Evolutionary conservation across 1,140 invertebrate genomes (phyloP).

Genomic region (Drosophila pseudoananassae): DNA sequence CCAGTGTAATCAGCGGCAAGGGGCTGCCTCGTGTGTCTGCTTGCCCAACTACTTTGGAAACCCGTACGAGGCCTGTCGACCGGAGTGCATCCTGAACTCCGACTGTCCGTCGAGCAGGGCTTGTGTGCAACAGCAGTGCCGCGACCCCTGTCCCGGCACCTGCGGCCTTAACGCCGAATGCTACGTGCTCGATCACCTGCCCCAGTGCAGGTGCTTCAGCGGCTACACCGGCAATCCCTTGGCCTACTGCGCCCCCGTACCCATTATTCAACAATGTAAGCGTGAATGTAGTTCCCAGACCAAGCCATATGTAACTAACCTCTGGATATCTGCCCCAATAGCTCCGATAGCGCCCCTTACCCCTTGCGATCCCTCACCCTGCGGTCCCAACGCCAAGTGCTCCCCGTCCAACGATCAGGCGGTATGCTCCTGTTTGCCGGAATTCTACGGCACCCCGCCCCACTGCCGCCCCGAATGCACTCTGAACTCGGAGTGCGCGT

Average conservation of each 20-base stretch:
- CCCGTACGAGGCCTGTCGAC: conserved; percentile 91
- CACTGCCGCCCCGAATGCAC: conserved; percentile 91
- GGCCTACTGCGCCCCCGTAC: conserved; percentile 84
- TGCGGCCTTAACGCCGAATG: conserved; percentile 91
- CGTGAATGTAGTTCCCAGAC: conserved; percentile 25
- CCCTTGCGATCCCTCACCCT: conserved; percentile 89
- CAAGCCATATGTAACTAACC: conserved; percentile 48
- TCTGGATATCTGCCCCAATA: conserved; percentile 72
- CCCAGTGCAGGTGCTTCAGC: conserved; percentile 88
- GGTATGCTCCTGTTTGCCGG: conserved; percentile 88
- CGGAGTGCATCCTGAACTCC: conserved; percentile 90
- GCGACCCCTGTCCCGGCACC: conserved; percentile 90
- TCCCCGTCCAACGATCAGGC: conserved; percentile 87
- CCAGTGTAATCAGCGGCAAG: conserved; percentile 87
- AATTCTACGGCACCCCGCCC: conserved; percentile 89
- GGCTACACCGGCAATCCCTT: conserved; percentile 90
- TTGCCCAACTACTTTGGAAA: conserved; percentile 89
- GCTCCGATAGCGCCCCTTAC: conserved; percentile 43
- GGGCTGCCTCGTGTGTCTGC: conserved; percentile 89
- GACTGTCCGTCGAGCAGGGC: conserved; percentile 89
- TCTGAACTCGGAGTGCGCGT: conserved; percentile 90
- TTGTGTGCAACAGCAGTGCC: conserved; percentile 90
- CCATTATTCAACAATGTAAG: conserved; percentile 85
- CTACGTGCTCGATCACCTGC: conserved; percentile 89
- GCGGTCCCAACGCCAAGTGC: conserved; percentile 90